Evolutionary conservation across 2,113 vertebrate species (phyloP).

Genomic region (Notiomystis cincta): DNA sequence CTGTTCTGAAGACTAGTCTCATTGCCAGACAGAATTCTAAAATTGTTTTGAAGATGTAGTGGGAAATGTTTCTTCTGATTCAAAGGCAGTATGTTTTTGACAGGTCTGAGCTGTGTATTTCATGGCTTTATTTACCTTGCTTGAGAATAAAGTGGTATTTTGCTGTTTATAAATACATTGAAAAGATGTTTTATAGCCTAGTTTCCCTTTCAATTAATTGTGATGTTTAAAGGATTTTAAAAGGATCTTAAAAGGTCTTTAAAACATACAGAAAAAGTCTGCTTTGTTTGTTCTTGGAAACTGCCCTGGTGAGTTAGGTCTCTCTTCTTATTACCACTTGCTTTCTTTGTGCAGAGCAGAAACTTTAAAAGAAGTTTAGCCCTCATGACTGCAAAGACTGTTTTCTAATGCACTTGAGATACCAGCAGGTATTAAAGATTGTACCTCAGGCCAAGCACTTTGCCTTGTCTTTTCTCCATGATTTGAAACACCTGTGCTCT

Average conservation of each 20-base stretch:
- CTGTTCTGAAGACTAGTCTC: constrained; percentile 20
- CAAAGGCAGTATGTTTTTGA: constrained; percentile 4
- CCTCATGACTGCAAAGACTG: not conserved
- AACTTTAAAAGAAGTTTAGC: not conserved
- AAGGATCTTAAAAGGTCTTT: not conserved
- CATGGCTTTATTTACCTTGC: constrained; percentile 40
- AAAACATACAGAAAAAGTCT: not conserved
- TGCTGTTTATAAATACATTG: not conserved
- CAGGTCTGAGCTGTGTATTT: not conserved
- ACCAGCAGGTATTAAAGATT: not conserved
- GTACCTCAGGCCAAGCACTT: not conserved
- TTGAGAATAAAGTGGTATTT: constrained; percentile 45
- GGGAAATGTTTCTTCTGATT: constrained; percentile 8
- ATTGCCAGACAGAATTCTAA: not conserved
- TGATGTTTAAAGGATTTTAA: not conserved
- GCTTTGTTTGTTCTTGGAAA: not conserved
- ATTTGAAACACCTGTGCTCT: not conserved
- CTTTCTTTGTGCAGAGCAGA: not conserved
- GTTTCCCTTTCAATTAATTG: constrained; percentile 8
- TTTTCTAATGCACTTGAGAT: not conserved
- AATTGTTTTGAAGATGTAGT: not conserved
- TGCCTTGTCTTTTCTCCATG: not conserved
- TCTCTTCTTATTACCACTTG: not conserved
- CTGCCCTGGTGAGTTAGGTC: not conserved
- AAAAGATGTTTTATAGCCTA: not conserved